Conservation (phyloP, 2,888 invertebrate species). For the Microctonus aethiopoides region DNA sequence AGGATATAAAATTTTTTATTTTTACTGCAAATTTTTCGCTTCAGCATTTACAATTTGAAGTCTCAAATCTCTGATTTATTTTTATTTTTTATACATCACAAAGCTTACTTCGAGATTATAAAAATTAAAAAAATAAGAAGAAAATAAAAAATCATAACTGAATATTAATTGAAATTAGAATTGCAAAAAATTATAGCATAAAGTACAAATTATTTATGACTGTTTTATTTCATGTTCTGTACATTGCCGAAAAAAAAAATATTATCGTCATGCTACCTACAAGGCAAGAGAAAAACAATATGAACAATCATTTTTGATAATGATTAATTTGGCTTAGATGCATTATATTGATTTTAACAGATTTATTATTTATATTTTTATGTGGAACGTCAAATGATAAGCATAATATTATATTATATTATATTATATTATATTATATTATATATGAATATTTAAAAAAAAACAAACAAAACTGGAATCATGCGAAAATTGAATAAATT, state of each 20-base stretch:
- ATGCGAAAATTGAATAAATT: too few relatives aligned
- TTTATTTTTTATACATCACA: neutral
- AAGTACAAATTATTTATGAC: neutral
- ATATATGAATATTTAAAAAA: constrained; percentile 14
- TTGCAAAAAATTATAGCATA: neutral
- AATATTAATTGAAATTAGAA: too few relatives aligned
- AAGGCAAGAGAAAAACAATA: neutral
- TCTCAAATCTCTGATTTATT: neutral
- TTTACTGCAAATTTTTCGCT: neutral
- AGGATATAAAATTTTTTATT: neutral
- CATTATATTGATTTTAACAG: constrained; percentile 36
- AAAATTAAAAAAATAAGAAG: neutral
- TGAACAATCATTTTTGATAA: neutral
- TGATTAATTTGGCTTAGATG: constrained; percentile 5
- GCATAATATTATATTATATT: constrained; percentile 44
- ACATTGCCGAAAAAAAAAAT: neutral
- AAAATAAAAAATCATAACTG: too few relatives aligned
- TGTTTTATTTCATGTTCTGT: neutral
- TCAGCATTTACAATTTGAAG: neutral
- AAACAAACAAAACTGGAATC: constrained; percentile 19
- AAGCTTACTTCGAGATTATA: neutral
- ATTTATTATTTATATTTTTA: constrained; percentile 56
- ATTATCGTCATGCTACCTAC: neutral
- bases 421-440: too few relatives aligned
- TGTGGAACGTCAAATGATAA: constrained; percentile 51